These are phyloP conservation scores for Sander vitreus DNA, from an alignment of 2,113 vertebrate species.

Conservation along the genomic window DNA sequence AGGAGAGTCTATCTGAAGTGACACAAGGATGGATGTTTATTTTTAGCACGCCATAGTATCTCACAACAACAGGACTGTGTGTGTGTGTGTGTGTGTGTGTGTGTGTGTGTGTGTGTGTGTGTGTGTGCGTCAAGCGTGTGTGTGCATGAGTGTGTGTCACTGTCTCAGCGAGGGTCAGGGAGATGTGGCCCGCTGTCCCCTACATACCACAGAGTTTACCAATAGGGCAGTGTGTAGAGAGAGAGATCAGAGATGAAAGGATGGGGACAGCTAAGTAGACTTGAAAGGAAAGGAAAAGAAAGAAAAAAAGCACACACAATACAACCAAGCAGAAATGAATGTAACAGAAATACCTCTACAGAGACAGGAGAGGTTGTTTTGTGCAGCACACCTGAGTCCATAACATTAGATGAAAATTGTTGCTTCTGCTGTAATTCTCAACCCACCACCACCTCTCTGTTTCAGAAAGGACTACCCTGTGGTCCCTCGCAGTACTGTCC, in stretches of 20 bases:
- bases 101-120: too few relatives aligned
- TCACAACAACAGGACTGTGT: conserved; percentile 63
- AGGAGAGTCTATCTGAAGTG: conserved; percentile 79
- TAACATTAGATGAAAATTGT: neutral
- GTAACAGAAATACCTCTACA: conserved; percentile 6
- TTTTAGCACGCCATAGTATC: conserved; percentile 81
- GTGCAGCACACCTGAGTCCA: neutral
- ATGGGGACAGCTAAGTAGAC: conserved; percentile 49
- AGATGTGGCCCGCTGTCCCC: conserved; percentile 76
- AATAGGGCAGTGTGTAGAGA: conserved; percentile 71
- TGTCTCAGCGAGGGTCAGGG: conserved; percentile 68
- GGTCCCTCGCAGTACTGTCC: conserved; percentile 92
- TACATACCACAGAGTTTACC: conserved; percentile 77
- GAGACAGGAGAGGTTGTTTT: neutral
- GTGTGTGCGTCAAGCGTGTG: conserved; percentile 34
- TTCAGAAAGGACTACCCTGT: conserved; percentile 94
- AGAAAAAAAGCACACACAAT: conserved; percentile 3
- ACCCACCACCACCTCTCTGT: neutral
- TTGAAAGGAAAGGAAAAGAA: conserved; percentile 25
- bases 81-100: conserved; percentile 57
- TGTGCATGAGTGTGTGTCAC: conserved; percentile 27
- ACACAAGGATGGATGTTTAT: conserved; percentile 80
- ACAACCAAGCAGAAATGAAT: conserved; percentile 8
- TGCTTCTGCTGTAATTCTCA: conserved; percentile 8
- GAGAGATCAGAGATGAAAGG: conserved; percentile 72